These are phyloP conservation scores for Melipona quadrifasciata DNA, from an alignment of 1,140 invertebrate species.

Conservation along the genomic window DNA sequence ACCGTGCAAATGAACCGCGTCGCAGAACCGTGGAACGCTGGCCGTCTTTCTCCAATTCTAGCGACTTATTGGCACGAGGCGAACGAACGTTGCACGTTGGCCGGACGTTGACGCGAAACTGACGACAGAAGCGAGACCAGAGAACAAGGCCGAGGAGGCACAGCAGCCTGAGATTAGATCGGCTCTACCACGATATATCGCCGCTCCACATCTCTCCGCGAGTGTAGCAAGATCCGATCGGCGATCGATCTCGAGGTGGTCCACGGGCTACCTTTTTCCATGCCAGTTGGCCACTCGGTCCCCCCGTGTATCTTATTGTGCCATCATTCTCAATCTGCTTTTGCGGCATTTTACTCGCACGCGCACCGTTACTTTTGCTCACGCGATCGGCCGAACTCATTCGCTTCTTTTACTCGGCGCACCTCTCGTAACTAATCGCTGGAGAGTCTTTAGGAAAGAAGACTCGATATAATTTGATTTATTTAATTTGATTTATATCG, in stretches of 20 bases:
- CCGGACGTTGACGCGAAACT: not conserved
- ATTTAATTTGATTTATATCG: no score
- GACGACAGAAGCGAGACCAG: not conserved
- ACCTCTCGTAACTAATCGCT: no score
- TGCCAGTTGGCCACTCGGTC: not conserved
- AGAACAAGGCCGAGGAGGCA: no score
- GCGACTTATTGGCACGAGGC: not conserved
- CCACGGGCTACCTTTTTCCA: not conserved
- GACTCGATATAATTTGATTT: no score
- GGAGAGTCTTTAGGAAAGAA: no score
- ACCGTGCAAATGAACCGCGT: not conserved
- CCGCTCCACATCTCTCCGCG: slow-evolving; percentile 15
- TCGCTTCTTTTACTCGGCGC: no score
- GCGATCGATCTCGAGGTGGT: slow-evolving; percentile 21
- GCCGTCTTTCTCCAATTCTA: not conserved
- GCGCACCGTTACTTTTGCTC: slow-evolving; percentile 41
- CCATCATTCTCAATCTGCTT: slow-evolving; percentile 46
- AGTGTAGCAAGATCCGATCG: not conserved
- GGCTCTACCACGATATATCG: not conserved
- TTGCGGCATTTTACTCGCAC: not conserved
- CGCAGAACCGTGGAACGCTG: not conserved
- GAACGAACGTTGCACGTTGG: not conserved
- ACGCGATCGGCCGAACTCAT: not conserved
- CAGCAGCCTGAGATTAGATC: not conserved
- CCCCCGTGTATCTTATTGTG: slow-evolving; percentile 38